A percentile compares a stretch with the other conserved stretches of the same genome.
Conservation (phyloP, 2,113 vertebrate genomes). For the Eolophus roseicapilla region DNA sequence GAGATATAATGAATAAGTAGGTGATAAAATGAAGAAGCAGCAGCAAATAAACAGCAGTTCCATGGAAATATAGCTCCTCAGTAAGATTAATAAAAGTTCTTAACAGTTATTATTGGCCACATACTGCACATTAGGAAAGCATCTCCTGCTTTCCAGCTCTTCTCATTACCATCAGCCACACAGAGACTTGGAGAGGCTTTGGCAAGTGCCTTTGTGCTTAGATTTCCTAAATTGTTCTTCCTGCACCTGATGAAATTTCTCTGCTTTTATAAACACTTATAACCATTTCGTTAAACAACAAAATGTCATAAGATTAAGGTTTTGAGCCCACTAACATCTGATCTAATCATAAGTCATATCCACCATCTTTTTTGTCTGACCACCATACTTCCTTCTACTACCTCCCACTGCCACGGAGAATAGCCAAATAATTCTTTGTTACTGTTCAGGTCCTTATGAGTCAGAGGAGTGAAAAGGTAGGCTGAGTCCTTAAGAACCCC, state of each 20-base stretch:
- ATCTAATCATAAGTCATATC: background rate
- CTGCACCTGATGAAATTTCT: background rate
- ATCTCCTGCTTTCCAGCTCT: background rate
- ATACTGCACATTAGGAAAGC: background rate
- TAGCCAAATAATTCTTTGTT: background rate
- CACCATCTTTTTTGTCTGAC: background rate
- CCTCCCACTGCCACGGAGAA: background rate
- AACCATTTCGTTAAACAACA: background rate
- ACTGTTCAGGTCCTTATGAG: background rate
- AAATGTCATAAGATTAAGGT: background rate
- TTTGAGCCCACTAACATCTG: background rate
- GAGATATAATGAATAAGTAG: background rate
- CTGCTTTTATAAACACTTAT: background rate
- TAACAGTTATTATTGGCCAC: background rate
- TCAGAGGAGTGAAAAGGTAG: background rate
- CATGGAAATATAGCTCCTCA: background rate
- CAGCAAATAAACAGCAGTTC: background rate
- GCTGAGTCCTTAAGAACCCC: background rate
- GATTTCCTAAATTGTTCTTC: background rate
- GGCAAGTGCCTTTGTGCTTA: background rate
- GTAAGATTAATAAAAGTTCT: background rate
- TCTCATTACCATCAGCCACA: background rate
- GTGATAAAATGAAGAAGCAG: background rate
- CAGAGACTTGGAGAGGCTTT: background rate
- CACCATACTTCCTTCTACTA: background rate